Evolutionary conservation across 2,113 vertebrate genomes (phyloP).

Genomic region (Myrmecophaga tridactyla): DNA sequence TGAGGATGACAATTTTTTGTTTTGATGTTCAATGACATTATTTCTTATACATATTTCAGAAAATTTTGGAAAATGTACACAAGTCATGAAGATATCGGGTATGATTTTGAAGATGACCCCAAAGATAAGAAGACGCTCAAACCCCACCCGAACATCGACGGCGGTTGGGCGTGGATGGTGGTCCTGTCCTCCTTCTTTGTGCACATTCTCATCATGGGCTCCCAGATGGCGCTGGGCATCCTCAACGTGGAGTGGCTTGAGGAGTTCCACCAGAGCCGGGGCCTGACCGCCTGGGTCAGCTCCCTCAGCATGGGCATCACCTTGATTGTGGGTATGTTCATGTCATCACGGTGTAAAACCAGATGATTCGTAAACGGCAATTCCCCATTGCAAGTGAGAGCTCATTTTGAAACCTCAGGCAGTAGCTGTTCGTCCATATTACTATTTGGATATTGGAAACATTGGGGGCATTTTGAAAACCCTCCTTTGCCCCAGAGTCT

Average conservation of each 20-base stretch:
- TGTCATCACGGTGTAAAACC: not conserved
- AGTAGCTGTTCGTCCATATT: not conserved
- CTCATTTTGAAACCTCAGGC: not conserved
- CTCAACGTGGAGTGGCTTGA: conserved; percentile 90
- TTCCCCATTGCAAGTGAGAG: accelerated
- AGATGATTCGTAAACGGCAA: not conserved
- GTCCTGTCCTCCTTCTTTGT: conserved; percentile 87
- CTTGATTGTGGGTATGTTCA: conserved; percentile 85
- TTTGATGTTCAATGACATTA: conserved; percentile 14
- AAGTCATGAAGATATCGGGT: conserved; percentile 82
- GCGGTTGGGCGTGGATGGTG: conserved; percentile 89
- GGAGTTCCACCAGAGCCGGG: conserved; percentile 87
- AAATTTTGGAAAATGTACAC: conserved; percentile 82
- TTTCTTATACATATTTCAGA: conserved; percentile 74
- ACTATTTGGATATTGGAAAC: not conserved
- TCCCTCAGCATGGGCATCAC: conserved; percentile 89
- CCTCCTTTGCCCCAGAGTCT: not conserved
- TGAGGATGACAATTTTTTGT: no score
- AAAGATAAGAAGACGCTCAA: conserved; percentile 81
- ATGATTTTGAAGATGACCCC: conserved; percentile 81
- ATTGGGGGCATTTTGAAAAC: not conserved
- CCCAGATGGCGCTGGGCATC: conserved; percentile 88
- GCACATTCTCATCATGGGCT: conserved; percentile 88
- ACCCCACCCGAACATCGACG: conserved; percentile 83
- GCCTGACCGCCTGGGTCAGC: conserved; percentile 87